Conservation (phyloP, 2,113 vertebrate genomes). For the Atrichornis clamosus region DNA sequence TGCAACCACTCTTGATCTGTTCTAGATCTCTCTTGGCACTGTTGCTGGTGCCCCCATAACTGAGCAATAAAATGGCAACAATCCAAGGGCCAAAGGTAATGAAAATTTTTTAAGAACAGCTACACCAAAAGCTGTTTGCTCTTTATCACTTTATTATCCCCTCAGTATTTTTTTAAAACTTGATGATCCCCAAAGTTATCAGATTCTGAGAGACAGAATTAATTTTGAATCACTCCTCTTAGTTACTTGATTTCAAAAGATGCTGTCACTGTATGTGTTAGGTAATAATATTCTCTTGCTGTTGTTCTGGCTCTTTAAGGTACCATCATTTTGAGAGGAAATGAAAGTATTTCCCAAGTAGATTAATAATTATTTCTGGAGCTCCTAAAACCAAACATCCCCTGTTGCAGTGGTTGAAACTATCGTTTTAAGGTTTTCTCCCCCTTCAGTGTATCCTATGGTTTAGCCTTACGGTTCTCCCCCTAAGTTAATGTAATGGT, state of each 20-base stretch:
- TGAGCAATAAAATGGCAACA: neutral
- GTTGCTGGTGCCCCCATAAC: neutral
- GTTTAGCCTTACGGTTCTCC: too few species aligned
- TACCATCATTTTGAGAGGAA: neutral
- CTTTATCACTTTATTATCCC: neutral
- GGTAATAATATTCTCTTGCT: neutral
- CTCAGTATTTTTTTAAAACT: neutral
- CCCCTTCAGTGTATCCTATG: too few species aligned
- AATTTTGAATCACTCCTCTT: neutral
- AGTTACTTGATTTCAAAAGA: neutral
- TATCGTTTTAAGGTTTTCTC: too few species aligned
- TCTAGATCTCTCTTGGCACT: neutral
- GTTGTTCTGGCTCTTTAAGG: neutral
- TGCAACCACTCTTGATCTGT: neutral
- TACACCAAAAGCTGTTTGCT: neutral
- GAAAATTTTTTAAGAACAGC: neutral
- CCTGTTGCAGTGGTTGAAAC: too few species aligned
- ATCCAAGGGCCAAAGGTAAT: neutral
- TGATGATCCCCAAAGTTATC: neutral
- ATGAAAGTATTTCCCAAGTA: neutral
- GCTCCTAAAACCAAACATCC: neutral
- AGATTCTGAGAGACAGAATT: neutral
- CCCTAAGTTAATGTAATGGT: too few species aligned
- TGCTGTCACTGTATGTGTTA: accelerated
- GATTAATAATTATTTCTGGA: neutral